Base-by-base conservation (phyloP, 2,797 vertebrate genomes). In the Urophycis tenuis region DNA sequence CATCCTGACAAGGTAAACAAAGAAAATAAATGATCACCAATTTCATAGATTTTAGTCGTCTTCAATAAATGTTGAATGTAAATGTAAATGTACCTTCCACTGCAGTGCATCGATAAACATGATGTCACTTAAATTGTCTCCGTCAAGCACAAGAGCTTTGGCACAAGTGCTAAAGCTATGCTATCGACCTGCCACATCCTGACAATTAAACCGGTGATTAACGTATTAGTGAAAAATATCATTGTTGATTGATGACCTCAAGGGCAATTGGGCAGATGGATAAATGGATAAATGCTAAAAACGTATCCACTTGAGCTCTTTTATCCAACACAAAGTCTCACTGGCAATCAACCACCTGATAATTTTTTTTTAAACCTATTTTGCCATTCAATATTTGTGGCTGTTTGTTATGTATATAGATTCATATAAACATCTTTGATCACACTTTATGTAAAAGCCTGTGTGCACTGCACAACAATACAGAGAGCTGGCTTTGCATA, bases 301-400 rank as follows among this genome's bases (percentile, higher is more conserved):
- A 60, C 8, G 3, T 9, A 60, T 60, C 53, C 53, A 60, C 22
- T 53, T 67, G 60, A 1, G 60, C 29, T 67, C 60, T 29, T 29
- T 29, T 8, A 11, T 67, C 60, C 60, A 67, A 67, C 25, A 67
- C 25, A 29, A 67, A 67, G 60, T 29, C 60, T 60, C 53, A 60
- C 53, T 60, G 53, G 53, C 53, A 60, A 60, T 25, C 53, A 60
- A n/a, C 22, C 53, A 60, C 53, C n/a, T 67, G 60, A 67, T 67
- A 25, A 67, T 29, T 67, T 67, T n/a, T 60, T 67, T 67, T 67
- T 11, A 67, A 25, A 67, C 60, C 60, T 67, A 67, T 67, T 67
- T 9, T 11, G 60, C 60, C 25, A 29, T 29, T 67, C 60, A 29
- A 67, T 67, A 67, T 67, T 67, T 67, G 14, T 67, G 25, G 60